phyloP scores from a whole-genome alignment of 2,797 vertebrate genomes.

The Amblyopsis hoosieri region DNA sequence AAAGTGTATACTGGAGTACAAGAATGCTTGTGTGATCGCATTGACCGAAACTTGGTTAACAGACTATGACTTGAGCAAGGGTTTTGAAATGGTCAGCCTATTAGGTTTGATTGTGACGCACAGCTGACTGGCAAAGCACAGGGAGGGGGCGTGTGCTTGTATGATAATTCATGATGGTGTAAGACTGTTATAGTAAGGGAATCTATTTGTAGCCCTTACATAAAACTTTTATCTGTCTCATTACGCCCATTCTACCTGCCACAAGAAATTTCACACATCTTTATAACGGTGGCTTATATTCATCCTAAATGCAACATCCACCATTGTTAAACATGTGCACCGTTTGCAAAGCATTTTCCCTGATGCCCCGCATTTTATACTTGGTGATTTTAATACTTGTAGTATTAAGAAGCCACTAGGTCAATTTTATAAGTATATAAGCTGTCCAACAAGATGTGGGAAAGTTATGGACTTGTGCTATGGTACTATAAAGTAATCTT shows the following conservation, averaged over 20 bases:
- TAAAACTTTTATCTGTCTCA: background rate
- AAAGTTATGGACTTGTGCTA: conserved; percentile 1
- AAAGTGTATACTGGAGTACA: background rate
- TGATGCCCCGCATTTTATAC: background rate
- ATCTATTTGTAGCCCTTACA: conserved; percentile 3
- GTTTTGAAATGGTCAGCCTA: background rate
- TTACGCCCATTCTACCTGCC: background rate
- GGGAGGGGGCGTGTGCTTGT: background rate
- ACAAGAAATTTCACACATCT: background rate
- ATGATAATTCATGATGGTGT: background rate
- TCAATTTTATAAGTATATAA: background rate
- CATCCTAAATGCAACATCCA: background rate
- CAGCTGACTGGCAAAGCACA: conserved; percentile 2
- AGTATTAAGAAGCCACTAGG: conserved; percentile 5
- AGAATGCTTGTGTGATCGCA: background rate
- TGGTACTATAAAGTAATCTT: background rate
- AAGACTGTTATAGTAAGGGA: background rate
- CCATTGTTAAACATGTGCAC: background rate
- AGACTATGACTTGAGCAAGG: background rate
- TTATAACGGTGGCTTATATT: background rate
- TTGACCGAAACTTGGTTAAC: conserved; percentile 3
- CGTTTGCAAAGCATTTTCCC: background rate
- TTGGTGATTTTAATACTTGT: background rate
- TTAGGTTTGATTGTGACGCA: background rate
- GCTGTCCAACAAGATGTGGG: background rate